Evolutionary conservation across 2,113 vertebrate species (phyloP).

Genomic region (Mungos mungo): DNA sequence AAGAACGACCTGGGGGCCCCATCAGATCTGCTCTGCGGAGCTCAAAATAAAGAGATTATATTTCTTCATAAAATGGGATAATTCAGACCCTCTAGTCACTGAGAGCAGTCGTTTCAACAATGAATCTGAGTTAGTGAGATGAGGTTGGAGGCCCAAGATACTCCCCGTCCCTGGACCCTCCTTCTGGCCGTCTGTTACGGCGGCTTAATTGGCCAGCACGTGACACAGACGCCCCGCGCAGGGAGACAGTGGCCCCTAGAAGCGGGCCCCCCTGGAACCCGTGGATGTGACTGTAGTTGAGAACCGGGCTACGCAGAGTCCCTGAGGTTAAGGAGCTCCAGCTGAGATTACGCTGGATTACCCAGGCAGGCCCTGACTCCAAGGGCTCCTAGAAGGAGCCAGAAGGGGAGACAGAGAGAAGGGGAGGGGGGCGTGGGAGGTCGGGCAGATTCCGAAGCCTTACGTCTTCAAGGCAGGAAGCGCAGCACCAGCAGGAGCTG

Average conservation of each 20-base stretch:
- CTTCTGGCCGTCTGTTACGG: not conserved
- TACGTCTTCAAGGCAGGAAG: not conserved
- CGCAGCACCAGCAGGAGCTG: fast-evolving
- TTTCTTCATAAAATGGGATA: not conserved
- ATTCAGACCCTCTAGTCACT: too few relatives aligned
- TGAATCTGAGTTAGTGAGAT: not conserved
- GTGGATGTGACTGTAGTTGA: fast-evolving
- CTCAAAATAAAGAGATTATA: not conserved
- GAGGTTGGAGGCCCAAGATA: not conserved
- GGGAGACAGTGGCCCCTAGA: not conserved
- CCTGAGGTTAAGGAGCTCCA: fast-evolving
- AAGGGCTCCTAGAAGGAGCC: fast-evolving
- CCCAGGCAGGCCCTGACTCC: not conserved
- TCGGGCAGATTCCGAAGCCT: fast-evolving
- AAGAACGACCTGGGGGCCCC: too few relatives aligned
- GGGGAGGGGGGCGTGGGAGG: fast-evolving
- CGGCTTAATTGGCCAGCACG: not conserved
- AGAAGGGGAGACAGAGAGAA: not conserved
- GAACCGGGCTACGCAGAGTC: fast-evolving
- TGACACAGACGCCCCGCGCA: fast-evolving
- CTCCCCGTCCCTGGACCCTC: not conserved
- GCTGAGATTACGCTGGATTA: not conserved
- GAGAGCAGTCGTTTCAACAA: not conserved
- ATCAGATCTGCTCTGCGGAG: not conserved
- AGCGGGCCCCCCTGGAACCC: fast-evolving